Percentiles rank a stretch among this genome's conserved stretches.
phyloP scores from a whole-genome alignment of 1,140 invertebrate genomes.

The Drosophila trapezifrons region DNA sequence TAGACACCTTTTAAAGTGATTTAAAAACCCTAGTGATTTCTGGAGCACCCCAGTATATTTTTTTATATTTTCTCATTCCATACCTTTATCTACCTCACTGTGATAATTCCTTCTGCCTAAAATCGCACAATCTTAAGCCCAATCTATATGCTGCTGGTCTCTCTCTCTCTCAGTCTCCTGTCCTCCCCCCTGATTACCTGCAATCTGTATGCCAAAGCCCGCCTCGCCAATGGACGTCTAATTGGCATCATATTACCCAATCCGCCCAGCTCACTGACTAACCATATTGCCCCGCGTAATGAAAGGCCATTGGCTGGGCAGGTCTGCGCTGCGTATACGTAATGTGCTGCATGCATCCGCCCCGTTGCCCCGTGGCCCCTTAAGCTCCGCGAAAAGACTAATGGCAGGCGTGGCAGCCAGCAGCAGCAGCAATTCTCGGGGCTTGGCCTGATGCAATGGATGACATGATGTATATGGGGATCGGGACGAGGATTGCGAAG shows the following conservation, averaged over 20 bases:
- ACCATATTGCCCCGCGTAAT: slow-evolving; percentile 5
- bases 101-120: no score
- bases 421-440: slow-evolving; percentile 23
- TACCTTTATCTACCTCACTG: no score
- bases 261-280: slow-evolving; percentile 5
- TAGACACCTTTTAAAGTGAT: no score
- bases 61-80: background rate
- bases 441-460: slow-evolving; percentile 44
- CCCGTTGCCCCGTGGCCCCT: slow-evolving; percentile 1
- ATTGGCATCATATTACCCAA: slow-evolving; percentile 31
- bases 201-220: slow-evolving; percentile 16
- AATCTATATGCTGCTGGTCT: background rate
- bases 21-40: no score
- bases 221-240: slow-evolving; percentile 15
- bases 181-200: slow-evolving; percentile 12
- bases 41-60: no score
- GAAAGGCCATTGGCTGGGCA: slow-evolving; percentile 10
- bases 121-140: background rate
- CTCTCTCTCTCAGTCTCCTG: no score
- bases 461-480: slow-evolving; percentile 11
- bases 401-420: slow-evolving; percentile 37
- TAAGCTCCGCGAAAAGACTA: background rate
- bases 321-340: slow-evolving; percentile 44
- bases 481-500: background rate
- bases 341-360: slow-evolving; percentile 35